Evolutionary conservation across 2,113 vertebrate species (phyloP).

Genomic region (Gallinago undulata): DNA sequence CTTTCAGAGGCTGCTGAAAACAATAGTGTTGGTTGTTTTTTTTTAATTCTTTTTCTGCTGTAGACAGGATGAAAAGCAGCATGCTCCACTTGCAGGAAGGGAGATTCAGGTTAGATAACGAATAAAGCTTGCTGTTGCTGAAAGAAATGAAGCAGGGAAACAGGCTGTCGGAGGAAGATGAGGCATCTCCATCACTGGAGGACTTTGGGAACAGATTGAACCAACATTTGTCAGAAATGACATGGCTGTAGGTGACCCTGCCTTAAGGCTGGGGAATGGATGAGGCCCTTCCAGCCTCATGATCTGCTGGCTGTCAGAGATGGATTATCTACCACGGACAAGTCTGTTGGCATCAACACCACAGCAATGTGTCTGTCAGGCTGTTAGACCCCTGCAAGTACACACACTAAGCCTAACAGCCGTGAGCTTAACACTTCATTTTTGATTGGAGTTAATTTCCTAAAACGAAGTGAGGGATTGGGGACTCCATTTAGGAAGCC

Average conservation of each 20-base stretch:
- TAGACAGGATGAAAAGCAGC: not conserved
- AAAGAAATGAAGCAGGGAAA: conserved; percentile 24
- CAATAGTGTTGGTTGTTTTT: not conserved
- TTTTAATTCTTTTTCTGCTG: not conserved
- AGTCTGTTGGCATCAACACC: not conserved
- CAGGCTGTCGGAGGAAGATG: not conserved
- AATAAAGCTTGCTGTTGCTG: not conserved
- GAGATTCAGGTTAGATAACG: not conserved
- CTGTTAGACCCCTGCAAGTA: not conserved
- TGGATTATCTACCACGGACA: not conserved
- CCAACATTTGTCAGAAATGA: conserved; percentile 7
- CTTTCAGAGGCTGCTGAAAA: not conserved
- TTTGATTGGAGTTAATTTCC: not conserved
- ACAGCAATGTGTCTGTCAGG: not conserved
- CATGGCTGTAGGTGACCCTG: not conserved
- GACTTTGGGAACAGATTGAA: not conserved
- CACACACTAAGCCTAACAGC: not conserved
- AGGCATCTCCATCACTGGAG: not conserved
- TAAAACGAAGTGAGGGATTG: not conserved
- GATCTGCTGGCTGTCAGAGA: not conserved
- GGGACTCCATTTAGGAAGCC: not conserved
- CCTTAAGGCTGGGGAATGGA: not conserved
- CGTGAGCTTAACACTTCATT: not conserved
- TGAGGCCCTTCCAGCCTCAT: not conserved
- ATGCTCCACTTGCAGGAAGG: not conserved